Evolutionary conservation across 2,888 invertebrate genomes (phyloP), one percentile per base, ranked within the genome.

Genomic region (Drosophila ochracea): DNA sequence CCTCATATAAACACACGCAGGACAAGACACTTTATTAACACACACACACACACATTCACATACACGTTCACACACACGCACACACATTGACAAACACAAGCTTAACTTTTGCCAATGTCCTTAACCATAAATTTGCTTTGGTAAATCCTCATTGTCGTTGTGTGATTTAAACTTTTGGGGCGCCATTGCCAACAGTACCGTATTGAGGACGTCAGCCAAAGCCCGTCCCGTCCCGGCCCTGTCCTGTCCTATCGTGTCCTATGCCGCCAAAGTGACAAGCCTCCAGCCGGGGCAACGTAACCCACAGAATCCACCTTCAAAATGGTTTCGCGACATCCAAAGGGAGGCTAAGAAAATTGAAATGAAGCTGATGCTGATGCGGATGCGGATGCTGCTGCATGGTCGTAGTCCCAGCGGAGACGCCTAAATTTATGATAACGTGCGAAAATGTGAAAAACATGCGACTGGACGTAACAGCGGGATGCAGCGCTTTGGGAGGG

Each of bases 101-200:
- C 83, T 84, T 89, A 89, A 84, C 87, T 83, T 87, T 73, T 83
- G 80, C 82, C 90, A 82, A 80, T 82, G 85, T 81, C 88, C 84
- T 89, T 83, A 86, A 84, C 91, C 85, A 92, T 92, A 92, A 92
- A 92, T 92, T 91, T 90, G 78, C 82, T 80, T 85, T 77, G 76
- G 82, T 76, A 92, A 92, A 92, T 92, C 92, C 92, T 81, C 77
- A 83, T 90, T 92, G 92, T 92, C 92, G 89, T 91, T 92, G 83
- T 91, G 91, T 92, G 92, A 92, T 92, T 92, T 92, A 92, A 92
- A 91, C 90, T 91, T 92, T 88, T 90, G 71, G 81, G 76, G 63
- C 77, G 60, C 76, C 80, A 70, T 59, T 63, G 59, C 63, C 49
- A 49, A 66, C 54, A 33, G 39, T 25, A 57, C 41, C 25, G 16